Base-by-base conservation (phyloP, 2,888 invertebrate species). In the Oscheius sp. region DNA sequence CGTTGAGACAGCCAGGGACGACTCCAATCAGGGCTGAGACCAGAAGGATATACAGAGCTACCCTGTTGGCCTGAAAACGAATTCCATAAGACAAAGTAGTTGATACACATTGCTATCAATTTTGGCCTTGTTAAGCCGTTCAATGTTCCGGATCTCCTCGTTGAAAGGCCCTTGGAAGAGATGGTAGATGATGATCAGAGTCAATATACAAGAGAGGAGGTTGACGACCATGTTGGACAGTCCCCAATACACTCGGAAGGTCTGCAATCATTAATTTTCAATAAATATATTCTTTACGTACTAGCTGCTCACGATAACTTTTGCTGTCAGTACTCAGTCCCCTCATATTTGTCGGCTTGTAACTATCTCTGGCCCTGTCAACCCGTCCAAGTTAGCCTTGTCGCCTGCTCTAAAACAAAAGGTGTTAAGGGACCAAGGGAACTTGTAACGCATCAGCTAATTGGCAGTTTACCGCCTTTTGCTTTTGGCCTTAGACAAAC, bases 171-270 rank as follows among this genome's bases (percentile, higher is more conserved):
- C 58, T n/a, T 57, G 59, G 9, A 50, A 35, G 53, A 70, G 68
- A 75, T 33, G 48, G 37, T 58, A 51, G 11, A 75, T 73, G 70
- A 77, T 73, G 47, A 77, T 63, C 32, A 77, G 13, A n/a, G 77
- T 77, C n/a, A 77, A 70, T 11, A 77, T 21, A 48, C 62, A 70
- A 2, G 77, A 63, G 11, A 77, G 55, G 10, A 65, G 51, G 35
- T 77, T 77, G 70, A 77, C 70, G 66, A 76, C 53, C 77, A 77
- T 77, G 47, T 77, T 77, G 1, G 77, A 77, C 13, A 76, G 66
- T 0, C 77, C 77, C 77, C 77, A 77, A 63, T 75, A 77, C 1
- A 59, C 50, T 32, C 77, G 77, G 65, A 77, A 77, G 10, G 51
- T 10, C 77, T 77, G 70, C 35, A 77, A 65, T 9, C 10, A 62